Evolutionary conservation across 2,888 invertebrate species (phyloP).

Genomic region (Dicyrtomina minuta): DNA sequence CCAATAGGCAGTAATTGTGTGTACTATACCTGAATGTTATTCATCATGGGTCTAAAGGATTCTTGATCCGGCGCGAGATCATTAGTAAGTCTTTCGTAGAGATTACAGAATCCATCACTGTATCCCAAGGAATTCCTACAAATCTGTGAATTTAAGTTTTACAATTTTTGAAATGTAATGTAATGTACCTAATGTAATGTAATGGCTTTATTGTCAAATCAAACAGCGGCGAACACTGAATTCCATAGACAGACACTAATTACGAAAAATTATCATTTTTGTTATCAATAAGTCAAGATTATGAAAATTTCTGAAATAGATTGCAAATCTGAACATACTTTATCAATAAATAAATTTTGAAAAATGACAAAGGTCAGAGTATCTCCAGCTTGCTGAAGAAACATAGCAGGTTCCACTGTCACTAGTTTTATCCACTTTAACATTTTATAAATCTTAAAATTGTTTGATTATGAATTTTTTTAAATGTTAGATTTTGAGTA

Average conservation of each 20-base stretch:
- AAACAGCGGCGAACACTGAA: too few relatives aligned
- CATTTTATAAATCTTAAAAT: too few relatives aligned
- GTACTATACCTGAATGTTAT: constrained; percentile 52
- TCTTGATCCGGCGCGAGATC: constrained; percentile 39
- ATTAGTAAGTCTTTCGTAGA: constrained; percentile 39
- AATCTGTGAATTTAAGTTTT: constrained; percentile 40
- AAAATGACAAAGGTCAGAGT: constrained; percentile 52
- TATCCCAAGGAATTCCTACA: constrained; percentile 48
- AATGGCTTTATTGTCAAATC: too few relatives aligned
- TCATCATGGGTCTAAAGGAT: constrained; percentile 43
- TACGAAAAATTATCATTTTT: neutral
- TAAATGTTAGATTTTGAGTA: too few relatives aligned
- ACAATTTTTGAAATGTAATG: neutral
- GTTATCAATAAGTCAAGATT: too few relatives aligned
- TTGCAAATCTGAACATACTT: too few relatives aligned
- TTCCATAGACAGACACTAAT: too few relatives aligned
- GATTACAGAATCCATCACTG: constrained; percentile 40
- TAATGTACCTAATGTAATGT: neutral
- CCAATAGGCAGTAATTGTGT: too few relatives aligned
- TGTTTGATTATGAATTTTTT: too few relatives aligned
- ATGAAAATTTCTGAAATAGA: too few relatives aligned
- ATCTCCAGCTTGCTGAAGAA: constrained; percentile 51
- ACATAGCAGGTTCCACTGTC: constrained; percentile 52
- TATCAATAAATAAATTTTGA: constrained; percentile 53
- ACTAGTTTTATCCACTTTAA: constrained; percentile 44